Evolutionary conservation across 2,113 vertebrate genomes (phyloP).

Genomic region (Malurus cyaneus): DNA sequence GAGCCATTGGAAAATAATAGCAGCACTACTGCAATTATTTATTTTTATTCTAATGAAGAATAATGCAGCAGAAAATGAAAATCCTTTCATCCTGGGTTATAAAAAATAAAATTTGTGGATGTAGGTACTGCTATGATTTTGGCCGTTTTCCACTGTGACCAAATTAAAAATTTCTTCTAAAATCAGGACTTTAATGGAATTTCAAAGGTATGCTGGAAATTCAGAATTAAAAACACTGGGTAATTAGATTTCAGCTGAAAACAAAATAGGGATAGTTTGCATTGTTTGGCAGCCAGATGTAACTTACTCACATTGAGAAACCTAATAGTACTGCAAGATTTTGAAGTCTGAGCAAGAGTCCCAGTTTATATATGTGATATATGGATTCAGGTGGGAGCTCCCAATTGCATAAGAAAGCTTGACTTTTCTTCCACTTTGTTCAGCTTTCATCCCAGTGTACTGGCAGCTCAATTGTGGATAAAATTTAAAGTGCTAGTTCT

Average conservation of each 20-base stretch:
- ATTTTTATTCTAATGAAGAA: background rate
- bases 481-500: slow-evolving; percentile 54
- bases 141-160: background rate
- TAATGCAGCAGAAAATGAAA: background rate
- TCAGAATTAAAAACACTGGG: background rate
- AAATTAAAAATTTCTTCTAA: background rate
- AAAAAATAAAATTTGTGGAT: background rate
- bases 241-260: background rate
- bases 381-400: background rate
- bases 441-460: slow-evolving; percentile 19
- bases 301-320: background rate
- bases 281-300: background rate
- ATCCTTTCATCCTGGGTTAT: background rate
- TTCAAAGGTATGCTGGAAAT: background rate
- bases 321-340: background rate
- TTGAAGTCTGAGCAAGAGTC: slow-evolving; percentile 6
- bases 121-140: background rate
- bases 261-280: background rate
- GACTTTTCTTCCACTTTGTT: slow-evolving; percentile 53
- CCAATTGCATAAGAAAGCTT: slow-evolving; percentile 30
- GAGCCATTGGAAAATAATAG: background rate
- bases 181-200: background rate
- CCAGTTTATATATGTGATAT: background rate
- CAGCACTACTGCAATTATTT: background rate
- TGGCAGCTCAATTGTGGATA: slow-evolving; percentile 4